Evolutionary conservation across 1,140 invertebrate genomes (phyloP).

Genomic region (Diuraphis noxia): DNA sequence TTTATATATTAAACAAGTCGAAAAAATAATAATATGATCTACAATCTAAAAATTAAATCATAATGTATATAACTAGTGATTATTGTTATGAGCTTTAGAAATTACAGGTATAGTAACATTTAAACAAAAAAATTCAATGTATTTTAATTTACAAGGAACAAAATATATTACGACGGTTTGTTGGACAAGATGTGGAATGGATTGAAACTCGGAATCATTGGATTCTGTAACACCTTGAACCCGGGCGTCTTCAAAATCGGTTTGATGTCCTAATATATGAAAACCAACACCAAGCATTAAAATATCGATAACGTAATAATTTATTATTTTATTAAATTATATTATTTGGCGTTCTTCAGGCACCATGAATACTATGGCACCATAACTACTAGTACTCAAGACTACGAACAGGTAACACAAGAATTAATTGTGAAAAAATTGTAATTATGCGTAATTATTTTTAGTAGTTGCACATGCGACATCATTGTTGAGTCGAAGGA

Average conservation of each 20-base stretch:
- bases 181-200: background rate
- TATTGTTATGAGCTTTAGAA: background rate
- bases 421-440: background rate
- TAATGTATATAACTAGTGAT: background rate
- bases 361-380: background rate
- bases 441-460: background rate
- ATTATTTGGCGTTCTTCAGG: background rate
- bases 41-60: background rate
- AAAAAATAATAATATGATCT: background rate
- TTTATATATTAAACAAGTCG: too few relatives aligned
- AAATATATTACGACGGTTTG: background rate
- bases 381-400: background rate
- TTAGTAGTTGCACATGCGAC: background rate
- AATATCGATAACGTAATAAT: background rate
- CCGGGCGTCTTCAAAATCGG: background rate
- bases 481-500: background rate
- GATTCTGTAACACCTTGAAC: background rate
- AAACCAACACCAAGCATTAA: constrained; percentile 21
- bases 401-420: background rate
- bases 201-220: constrained; percentile 36
- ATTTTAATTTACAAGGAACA: background rate
- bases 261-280: background rate
- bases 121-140: background rate
- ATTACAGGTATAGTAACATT: too few relatives aligned
- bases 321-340: background rate